phyloP scores from a whole-genome alignment of 2,113 vertebrate genomes.

The Ondatra zibethicus region DNA sequence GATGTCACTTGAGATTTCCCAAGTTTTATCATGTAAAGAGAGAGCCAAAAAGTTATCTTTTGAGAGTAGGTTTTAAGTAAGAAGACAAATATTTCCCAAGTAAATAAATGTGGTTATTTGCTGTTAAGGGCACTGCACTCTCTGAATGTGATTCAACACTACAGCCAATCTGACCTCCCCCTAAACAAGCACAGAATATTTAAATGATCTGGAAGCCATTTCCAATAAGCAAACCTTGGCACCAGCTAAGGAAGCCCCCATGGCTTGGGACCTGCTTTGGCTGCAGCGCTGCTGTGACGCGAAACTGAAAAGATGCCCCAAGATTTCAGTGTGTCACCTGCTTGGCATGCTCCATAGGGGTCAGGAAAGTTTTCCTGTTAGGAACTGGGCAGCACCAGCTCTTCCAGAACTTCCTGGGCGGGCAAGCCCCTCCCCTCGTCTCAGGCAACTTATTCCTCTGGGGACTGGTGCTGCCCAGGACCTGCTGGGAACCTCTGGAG shows the following conservation, averaged over 20 bases:
- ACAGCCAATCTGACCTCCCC: background rate
- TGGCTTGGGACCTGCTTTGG: too few species aligned
- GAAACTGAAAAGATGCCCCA: background rate
- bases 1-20: background rate
- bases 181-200: background rate
- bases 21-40: background rate
- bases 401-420: background rate
- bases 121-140: background rate
- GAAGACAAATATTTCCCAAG: background rate
- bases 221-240: too few species aligned
- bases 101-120: background rate
- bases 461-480: background rate
- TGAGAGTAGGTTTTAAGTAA: background rate
- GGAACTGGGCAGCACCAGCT: background rate
- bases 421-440: background rate
- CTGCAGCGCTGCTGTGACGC: background rate
- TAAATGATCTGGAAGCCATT: background rate
- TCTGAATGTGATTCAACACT: background rate
- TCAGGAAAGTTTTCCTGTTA: background rate
- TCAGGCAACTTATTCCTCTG: background rate
- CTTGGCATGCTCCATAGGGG: background rate
- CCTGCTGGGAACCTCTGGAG: accelerated
- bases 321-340: background rate
- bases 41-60: background rate
- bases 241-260: background rate